Evolutionary conservation across 2,113 vertebrate genomes (phyloP).

Genomic region (Fregetta grallaria): DNA sequence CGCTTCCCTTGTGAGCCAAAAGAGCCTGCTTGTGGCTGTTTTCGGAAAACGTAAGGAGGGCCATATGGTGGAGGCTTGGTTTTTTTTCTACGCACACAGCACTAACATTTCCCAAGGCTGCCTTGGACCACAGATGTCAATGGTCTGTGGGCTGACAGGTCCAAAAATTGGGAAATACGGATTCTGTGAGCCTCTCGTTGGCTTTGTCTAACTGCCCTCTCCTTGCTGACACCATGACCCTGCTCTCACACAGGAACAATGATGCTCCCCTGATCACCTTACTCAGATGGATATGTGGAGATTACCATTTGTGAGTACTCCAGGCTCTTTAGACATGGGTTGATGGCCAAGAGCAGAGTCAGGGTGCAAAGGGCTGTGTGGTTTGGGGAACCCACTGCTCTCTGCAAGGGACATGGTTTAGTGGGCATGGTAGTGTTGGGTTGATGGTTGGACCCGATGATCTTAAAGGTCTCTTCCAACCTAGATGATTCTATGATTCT

Average conservation of each 20-base stretch:
- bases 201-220: background rate
- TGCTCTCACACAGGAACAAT: background rate
- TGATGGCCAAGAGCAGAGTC: background rate
- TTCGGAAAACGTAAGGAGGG: background rate
- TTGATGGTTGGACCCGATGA: too few species aligned
- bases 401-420: too few species aligned
- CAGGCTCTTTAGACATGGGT: background rate
- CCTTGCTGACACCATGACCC: background rate
- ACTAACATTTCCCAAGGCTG: background rate
- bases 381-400: background rate
- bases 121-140: background rate
- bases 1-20: background rate
- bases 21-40: background rate
- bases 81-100: background rate
- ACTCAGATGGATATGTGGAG: background rate
- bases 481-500: too few species aligned
- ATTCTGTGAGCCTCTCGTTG: background rate
- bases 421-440: too few species aligned
- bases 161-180: background rate
- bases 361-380: background rate
- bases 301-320: background rate
- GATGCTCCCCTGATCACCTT: background rate
- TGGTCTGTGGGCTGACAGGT: background rate
- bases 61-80: background rate
- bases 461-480: too few species aligned